phyloP scores from a whole-genome alignment of 2,113 vertebrate genomes.

The Bucco capensis region DNA sequence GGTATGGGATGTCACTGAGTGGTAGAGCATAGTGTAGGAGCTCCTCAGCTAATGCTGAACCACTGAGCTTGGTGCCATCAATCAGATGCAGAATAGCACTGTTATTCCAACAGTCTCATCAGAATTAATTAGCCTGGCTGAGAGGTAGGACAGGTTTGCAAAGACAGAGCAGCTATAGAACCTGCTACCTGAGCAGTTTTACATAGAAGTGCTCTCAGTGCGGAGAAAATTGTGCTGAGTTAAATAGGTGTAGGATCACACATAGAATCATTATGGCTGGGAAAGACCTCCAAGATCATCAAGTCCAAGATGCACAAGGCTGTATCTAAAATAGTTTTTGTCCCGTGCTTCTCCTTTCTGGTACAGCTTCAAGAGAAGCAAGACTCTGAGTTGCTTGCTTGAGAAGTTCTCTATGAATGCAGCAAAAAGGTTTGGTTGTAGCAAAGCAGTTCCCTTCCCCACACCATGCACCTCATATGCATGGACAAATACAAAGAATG shows the following conservation, averaged over 20 bases:
- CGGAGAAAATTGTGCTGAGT: not conserved
- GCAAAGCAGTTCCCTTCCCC: not conserved
- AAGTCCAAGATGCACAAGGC: not conserved
- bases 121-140: conserved; percentile 27
- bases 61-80: not conserved
- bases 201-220: not conserved
- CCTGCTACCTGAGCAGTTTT: not conserved
- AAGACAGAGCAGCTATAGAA: not conserved
- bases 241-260: not conserved
- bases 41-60: not conserved
- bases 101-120: not conserved
- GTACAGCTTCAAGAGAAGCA: not conserved
- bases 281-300: too few species aligned
- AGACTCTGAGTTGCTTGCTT: not conserved
- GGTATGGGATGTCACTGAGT: not conserved
- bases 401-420: not conserved
- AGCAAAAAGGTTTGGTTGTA: not conserved
- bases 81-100: accelerated
- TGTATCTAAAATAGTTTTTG: not conserved
- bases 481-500: not conserved
- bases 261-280: too few species aligned
- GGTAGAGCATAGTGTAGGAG: accelerated
- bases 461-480: not conserved
- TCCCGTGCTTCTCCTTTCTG: not conserved
- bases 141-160: conserved; percentile 15